Percentiles rank a stretch among this genome's conserved stretches.
These are phyloP conservation scores for Megaleporinus macrocephalus DNA, from an alignment of 2,113 vertebrate species.

Conservation along the genomic window DNA sequence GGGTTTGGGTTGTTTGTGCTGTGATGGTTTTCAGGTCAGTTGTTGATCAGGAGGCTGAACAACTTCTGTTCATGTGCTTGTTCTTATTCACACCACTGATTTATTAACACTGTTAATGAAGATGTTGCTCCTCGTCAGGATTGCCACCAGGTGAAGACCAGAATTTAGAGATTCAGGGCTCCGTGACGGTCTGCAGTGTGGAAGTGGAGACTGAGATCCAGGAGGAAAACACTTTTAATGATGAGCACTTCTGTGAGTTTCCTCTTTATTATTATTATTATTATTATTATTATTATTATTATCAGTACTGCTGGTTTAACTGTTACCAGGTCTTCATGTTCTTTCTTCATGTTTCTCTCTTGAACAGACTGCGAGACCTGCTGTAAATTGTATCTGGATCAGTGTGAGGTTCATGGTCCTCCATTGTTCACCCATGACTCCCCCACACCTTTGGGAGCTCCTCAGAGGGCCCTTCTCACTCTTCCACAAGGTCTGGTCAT, in stretches of 20 bases:
- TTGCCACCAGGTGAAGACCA: slow-evolving; percentile 44
- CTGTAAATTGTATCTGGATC: slow-evolving; percentile 75
- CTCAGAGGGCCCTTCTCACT: slow-evolving; percentile 78
- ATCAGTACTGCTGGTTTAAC: neutral
- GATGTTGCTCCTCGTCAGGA: slow-evolving; percentile 18
- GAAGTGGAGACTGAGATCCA: slow-evolving; percentile 1
- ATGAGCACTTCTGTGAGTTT: slow-evolving; percentile 47
- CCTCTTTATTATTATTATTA: neutral
- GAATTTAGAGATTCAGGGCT: slow-evolving; percentile 37
- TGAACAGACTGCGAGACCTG: slow-evolving; percentile 82
- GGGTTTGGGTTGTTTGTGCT: too few relatives aligned
- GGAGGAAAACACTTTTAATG: slow-evolving; percentile 25
- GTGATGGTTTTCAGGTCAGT: too few relatives aligned
- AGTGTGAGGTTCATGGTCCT: slow-evolving; percentile 67
- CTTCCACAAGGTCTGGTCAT: slow-evolving; percentile 80
- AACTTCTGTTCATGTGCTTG: too few relatives aligned
- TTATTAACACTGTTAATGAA: too few relatives aligned
- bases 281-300: neutral
- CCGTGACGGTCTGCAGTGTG: slow-evolving; percentile 18
- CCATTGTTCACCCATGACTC: slow-evolving; percentile 79
- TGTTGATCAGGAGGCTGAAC: too few relatives aligned
- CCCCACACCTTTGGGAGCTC: slow-evolving; percentile 61
- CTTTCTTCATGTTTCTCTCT: neutral
- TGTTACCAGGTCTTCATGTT: neutral
- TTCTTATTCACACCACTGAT: neutral